These are phyloP conservation scores for Hemithea aestivaria DNA, from an alignment of 2,888 invertebrate species.

Conservation along the genomic window DNA sequence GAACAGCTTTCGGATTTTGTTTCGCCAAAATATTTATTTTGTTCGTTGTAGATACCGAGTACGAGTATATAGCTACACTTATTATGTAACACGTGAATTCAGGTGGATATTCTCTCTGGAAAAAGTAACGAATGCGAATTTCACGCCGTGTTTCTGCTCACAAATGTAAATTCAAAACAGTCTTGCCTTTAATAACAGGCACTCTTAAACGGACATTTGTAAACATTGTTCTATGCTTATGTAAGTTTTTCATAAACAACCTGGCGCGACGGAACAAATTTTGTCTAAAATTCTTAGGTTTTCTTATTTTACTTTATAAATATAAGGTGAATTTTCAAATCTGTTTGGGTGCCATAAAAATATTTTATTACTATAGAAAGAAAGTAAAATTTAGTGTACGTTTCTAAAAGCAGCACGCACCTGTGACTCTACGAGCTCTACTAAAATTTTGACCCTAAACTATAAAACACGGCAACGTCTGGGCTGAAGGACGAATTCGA, in stretches of 20 bases:
- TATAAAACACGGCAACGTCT: conserved; percentile 53
- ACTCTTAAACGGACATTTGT: conserved; percentile 25
- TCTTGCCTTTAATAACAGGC: conserved; percentile 22
- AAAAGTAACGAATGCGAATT: conserved; percentile 18
- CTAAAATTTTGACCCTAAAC: conserved; percentile 46
- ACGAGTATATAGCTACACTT: background rate
- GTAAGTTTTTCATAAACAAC: conserved; percentile 20
- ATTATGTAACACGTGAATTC: conserved; percentile 19
- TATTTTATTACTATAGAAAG: conserved; percentile 3
- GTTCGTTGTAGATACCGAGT: conserved; percentile 13
- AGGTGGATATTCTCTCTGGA: conserved; percentile 21
- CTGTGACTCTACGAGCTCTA: conserved; percentile 37
- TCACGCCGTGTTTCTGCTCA: conserved; percentile 18
- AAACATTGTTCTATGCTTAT: conserved; percentile 25
- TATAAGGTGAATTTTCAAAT: too few species aligned
- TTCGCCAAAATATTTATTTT: conserved; percentile 26
- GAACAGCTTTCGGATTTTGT: conserved; percentile 21
- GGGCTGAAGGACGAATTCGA: conserved; percentile 61
- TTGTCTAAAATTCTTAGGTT: conserved; percentile 12
- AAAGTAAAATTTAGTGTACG: conserved; percentile 1
- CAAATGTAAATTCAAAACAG: conserved; percentile 25
- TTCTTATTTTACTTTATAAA: too few species aligned
- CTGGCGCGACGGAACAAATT: conserved; percentile 3
- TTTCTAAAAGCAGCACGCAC: conserved; percentile 32
- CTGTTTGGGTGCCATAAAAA: too few species aligned